A percentile compares a stretch with the other conserved stretches of the same genome.
phyloP scores from a whole-genome alignment of 2,797 vertebrate genomes.

The Alca torda region DNA sequence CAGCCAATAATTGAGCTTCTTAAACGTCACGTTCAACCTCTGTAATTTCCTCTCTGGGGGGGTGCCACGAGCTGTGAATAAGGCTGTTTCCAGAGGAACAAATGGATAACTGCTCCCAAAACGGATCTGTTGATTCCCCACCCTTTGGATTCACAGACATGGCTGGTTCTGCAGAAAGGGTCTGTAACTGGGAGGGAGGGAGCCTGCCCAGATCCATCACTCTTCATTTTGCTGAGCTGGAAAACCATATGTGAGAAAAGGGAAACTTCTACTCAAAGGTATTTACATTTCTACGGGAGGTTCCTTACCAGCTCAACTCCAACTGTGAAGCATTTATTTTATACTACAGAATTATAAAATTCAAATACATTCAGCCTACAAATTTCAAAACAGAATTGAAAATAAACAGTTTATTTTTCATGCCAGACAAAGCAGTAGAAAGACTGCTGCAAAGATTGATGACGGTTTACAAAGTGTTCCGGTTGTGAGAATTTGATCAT shows the following conservation, averaged over 20 bases:
- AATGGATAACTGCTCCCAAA: background rate
- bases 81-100: background rate
- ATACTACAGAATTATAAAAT: constrained; percentile 35
- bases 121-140: background rate
- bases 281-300: background rate
- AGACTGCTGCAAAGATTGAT: constrained; percentile 33
- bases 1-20: background rate
- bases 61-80: background rate
- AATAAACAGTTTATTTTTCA: constrained; percentile 61
- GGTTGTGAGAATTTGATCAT: constrained; percentile 45
- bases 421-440: constrained; percentile 36
- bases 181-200: background rate
- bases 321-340: background rate
- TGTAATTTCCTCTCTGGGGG: background rate
- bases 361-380: constrained; percentile 59
- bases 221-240: background rate
- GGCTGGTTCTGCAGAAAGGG: background rate
- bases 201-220: background rate
- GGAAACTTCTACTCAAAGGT: background rate
- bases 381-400: constrained; percentile 50
- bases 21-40: background rate
- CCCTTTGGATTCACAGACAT: background rate
- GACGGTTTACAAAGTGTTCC: constrained; percentile 53
- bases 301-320: background rate
- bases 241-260: background rate